Conservation (phyloP, 2,888 invertebrate species). For the Rapana venosa region DNA sequence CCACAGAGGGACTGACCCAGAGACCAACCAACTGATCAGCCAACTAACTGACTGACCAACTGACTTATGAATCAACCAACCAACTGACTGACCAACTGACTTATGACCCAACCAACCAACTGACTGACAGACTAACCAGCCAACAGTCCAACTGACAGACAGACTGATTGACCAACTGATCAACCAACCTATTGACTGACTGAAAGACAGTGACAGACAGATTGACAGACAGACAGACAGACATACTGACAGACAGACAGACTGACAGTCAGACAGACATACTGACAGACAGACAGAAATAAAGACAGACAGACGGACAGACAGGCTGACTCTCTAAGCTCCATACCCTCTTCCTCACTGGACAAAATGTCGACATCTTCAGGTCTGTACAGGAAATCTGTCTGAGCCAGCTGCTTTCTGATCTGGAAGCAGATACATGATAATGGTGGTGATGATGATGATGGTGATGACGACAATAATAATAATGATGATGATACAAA, state of each 20-base stretch:
- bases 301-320: not conserved
- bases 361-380: slow-evolving; percentile 19
- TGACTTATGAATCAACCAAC: too few relatives aligned
- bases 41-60: too few relatives aligned
- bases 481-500: too few relatives aligned
- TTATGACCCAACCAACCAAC: too few relatives aligned
- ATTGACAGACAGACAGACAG: not conserved
- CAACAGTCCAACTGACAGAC: too few relatives aligned
- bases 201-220: not conserved
- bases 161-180: too few relatives aligned
- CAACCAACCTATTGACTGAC: not conserved
- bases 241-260: not conserved
- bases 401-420: not conserved
- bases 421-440: not conserved
- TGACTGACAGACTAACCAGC: too few relatives aligned
- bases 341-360: slow-evolving; percentile 15
- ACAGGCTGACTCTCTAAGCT: not conserved
- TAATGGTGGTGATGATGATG: too few relatives aligned
- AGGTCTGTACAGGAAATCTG: not conserved
- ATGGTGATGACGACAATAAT: too few relatives aligned
- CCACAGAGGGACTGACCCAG: too few relatives aligned
- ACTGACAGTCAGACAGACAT: not conserved
- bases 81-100: too few relatives aligned
- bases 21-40: too few relatives aligned
- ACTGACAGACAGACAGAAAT: not conserved